Evolutionary conservation across 2,888 invertebrate genomes (phyloP), one percentile per base, ranked within the genome.

Genomic region (Coelopa pilipes): DNA sequence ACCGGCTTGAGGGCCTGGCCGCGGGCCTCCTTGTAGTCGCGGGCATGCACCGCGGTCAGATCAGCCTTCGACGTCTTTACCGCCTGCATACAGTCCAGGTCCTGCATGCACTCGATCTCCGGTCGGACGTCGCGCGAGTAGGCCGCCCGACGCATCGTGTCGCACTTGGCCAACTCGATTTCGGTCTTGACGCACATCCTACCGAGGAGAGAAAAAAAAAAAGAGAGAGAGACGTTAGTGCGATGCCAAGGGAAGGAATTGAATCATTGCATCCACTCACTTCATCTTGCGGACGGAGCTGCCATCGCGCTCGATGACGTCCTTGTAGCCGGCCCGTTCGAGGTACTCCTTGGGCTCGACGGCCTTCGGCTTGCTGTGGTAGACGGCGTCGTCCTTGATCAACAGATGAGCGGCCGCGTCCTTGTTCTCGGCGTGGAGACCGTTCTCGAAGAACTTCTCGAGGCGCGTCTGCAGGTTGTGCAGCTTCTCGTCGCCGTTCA

Each of bases 121-220:
- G 97, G 97, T 9, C 95, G 89, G 59, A 94, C 92, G 81, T 94
- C 93, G 73, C 95, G 89, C 2, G 94, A 93, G 85, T 92, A 93
- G 0, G 95, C 93, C 47, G 93, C 93, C 75, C 90, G 90, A 0
- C 91, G 89, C 82, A 96, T 90, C 0, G 90, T 90, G 15, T 90
- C 88, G 82, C 97, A 97, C 85, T 97, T 97, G 19, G 90, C 89
- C 76, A 91, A 84, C 77, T 94, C 95, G 2, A 90, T 90, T 50
- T 90, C 89, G 0, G 89, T 90, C 17, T 90, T 90, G 13, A 93
- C 92, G 82, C 95, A 95, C 81, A 93, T 84, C 76, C 92, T 90
- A 69, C n/a, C n/a, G n/a, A 0, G 10, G 11, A 45, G 10, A 10
- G 3, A 0, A 68, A 47, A 47, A 50, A 62, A 15, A 55, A 19